Evolutionary conservation across 2,888 invertebrate genomes (phyloP), one percentile per base, ranked within the genome.

Genomic region (Mythimna albipuncta): DNA sequence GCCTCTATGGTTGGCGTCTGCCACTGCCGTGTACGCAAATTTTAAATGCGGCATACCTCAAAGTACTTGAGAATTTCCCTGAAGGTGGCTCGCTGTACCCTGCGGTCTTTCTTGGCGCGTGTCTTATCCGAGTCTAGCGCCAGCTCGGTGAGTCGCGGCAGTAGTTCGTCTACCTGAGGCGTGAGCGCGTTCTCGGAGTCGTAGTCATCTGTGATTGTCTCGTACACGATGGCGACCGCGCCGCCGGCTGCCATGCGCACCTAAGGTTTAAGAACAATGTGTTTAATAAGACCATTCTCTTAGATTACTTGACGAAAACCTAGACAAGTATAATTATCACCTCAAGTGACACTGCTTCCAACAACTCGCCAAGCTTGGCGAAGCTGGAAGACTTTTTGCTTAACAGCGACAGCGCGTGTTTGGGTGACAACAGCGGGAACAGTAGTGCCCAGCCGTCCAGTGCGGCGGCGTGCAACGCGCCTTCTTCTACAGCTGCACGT

Each of bases 61-160:
- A 99, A 97, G 90, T 98, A 98, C 90, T 97, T 97, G 75, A 99
- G 96, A 77, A 99, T 98, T 91, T 99, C 99, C 66, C 99, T 96
- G 96, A 99, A 99, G 82, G 98, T 99, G 50, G 99, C 99, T 19
- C 99, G 97, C 93, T 99, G 99, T 86, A 98, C 97, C 93, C 99
- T 98, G 74, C 99, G 97, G 93, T 99, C 99, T 80, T 98, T 98
- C 93, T 99, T 99, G 38, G 99, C 99, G 83, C 99, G 96, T 91
- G 87, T 99, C 95, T 99, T 99, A 92, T 99, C 98, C 58, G 99
- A 99, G 95, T 99, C 99, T 0, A 7, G 21, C 3, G 21, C 61
- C 7, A 61, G 21, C 7, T 61, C 61, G 13, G 98, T 63, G 99
- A 99, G 96, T 99, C 99, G 0, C 98, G 98, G 61, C 21, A 61